Evolutionary conservation across 2,113 vertebrate species (phyloP).

Genomic region (Gallinago paraguaiae): DNA sequence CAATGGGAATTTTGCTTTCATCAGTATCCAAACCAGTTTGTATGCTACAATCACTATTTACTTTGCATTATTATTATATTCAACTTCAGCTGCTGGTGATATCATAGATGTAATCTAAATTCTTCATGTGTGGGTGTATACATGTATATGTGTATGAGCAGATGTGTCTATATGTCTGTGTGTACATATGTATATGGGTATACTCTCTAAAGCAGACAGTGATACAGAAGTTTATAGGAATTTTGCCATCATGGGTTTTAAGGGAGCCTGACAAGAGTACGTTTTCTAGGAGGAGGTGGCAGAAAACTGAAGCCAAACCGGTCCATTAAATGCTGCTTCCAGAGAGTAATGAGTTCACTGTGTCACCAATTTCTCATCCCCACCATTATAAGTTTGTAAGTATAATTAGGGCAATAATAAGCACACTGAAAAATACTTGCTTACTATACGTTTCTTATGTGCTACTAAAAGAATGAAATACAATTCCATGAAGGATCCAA

Average conservation of each 20-base stretch:
- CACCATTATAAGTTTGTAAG: background rate
- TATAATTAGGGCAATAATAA: background rate
- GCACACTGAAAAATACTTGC: background rate
- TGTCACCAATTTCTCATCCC: background rate
- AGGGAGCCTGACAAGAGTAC: background rate
- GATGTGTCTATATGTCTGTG: background rate
- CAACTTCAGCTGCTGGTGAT: background rate
- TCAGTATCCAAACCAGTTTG: background rate
- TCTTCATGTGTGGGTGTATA: background rate
- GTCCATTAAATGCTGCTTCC: background rate
- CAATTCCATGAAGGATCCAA: background rate
- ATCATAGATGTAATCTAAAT: background rate
- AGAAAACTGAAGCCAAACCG: background rate
- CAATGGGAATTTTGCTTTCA: background rate
- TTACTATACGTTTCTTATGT: background rate
- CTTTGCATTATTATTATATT: background rate
- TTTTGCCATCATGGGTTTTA: background rate
- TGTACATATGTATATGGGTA: background rate
- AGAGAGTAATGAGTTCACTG: background rate
- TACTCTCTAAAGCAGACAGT: background rate
- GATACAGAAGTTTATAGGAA: background rate
- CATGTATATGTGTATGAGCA: background rate
- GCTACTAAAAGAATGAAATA: background rate
- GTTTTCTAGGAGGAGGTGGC: background rate
- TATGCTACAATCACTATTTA: background rate